Evolutionary conservation across 2,888 invertebrate species (phyloP).

Genomic region (Andrena dorsata): DNA sequence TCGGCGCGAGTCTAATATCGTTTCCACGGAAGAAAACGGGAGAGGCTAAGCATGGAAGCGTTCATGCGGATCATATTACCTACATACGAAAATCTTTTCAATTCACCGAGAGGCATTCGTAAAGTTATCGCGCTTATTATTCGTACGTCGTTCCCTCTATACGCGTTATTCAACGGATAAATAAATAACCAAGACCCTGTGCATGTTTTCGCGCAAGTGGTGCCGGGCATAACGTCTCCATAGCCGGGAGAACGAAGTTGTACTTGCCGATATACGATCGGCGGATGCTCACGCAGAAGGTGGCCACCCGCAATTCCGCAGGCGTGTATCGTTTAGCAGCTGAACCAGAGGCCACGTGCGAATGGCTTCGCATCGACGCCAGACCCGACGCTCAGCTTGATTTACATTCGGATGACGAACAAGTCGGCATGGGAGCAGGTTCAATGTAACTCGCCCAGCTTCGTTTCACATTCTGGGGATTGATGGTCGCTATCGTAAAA

Average conservation of each 20-base stretch:
- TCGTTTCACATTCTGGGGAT: too few relatives aligned
- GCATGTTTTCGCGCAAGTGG: conserved; percentile 53
- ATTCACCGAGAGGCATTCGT: conserved; percentile 12
- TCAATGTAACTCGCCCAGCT: background rate
- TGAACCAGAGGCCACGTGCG: conserved; percentile 68
- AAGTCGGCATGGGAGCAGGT: background rate
- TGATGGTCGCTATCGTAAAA: too few relatives aligned
- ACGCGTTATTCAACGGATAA: conserved; percentile 39
- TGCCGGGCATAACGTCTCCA: conserved; percentile 81
- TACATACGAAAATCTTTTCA: background rate
- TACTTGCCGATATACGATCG: conserved; percentile 83
- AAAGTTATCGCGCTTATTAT: conserved; percentile 12
- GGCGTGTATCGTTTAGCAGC: conserved; percentile 75
- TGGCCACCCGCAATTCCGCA: conserved; percentile 83
- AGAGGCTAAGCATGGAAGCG: background rate
- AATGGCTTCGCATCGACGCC: conserved; percentile 47
- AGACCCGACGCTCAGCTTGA: conserved; percentile 27
- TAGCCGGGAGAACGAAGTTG: conserved; percentile 80
- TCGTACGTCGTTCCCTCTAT: conserved; percentile 21
- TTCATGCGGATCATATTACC: conserved; percentile 10
- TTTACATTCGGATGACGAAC: conserved; percentile 33
- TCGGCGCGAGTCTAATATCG: background rate
- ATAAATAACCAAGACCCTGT: conserved; percentile 48
- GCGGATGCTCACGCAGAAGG: conserved; percentile 75
- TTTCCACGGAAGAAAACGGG: background rate